phyloP scores from a whole-genome alignment of 2,888 invertebrate species.

The Ochropleura plecta region DNA sequence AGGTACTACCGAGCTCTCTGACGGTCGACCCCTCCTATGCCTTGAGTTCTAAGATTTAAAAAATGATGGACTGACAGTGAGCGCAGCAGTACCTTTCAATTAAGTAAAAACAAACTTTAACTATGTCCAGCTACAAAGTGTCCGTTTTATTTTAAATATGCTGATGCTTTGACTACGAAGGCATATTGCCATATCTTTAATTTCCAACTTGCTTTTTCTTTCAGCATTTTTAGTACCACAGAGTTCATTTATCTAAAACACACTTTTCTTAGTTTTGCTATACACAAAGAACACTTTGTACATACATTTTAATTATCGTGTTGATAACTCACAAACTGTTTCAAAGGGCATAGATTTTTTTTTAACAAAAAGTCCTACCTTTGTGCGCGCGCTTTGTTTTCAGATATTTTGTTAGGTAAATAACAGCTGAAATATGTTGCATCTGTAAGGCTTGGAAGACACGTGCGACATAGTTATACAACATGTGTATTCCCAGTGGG shows the following conservation, averaged over 20 bases:
- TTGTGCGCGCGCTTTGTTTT: constrained; percentile 52
- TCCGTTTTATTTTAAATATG: not conserved
- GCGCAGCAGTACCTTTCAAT: not conserved
- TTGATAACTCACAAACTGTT: constrained; percentile 26
- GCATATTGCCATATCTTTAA: not conserved
- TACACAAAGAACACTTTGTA: constrained; percentile 32
- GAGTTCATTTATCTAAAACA: constrained; percentile 14
- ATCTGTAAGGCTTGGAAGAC: constrained; percentile 18
- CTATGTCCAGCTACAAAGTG: not conserved
- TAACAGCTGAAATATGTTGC: constrained; percentile 46
- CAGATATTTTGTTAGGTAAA: constrained; percentile 44
- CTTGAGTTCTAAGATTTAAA: too few species aligned
- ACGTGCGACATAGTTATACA: constrained; percentile 7
- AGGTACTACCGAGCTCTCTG: too few species aligned
- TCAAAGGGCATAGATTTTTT: constrained; percentile 31
- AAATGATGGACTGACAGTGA: too few species aligned
- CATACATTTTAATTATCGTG: constrained; percentile 38
- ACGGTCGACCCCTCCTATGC: too few species aligned
- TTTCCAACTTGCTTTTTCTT: not conserved
- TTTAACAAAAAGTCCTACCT: constrained; percentile 20
- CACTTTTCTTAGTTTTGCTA: constrained; percentile 21
- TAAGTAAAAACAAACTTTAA: not conserved
- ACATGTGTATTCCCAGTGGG: constrained; percentile 1
- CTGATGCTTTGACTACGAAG: not conserved
- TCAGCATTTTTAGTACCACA: not conserved